These are phyloP conservation scores for Leptobrachium leishanense DNA, from an alignment of 2,113 vertebrate species.

Conservation along the genomic window DNA sequence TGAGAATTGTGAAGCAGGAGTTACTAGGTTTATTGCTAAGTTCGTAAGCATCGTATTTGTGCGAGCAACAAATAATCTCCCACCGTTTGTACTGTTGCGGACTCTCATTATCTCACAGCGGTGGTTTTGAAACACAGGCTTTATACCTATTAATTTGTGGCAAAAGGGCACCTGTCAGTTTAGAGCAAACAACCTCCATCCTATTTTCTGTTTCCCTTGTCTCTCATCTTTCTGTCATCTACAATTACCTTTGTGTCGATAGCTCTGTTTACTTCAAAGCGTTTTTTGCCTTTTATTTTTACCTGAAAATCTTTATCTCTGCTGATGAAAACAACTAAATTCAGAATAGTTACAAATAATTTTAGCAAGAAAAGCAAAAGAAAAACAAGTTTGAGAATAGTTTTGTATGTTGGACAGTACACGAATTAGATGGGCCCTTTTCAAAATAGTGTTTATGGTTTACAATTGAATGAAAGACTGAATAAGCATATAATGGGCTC, in stretches of 20 bases:
- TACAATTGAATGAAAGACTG: too few species aligned
- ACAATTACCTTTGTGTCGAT: neutral
- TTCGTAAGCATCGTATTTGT: constrained; percentile 13
- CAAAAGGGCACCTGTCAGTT: constrained; percentile 39
- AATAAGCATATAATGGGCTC: too few species aligned
- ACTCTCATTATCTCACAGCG: constrained; percentile 43
- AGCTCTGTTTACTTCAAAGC: constrained; percentile 12
- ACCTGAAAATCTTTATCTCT: too few species aligned
- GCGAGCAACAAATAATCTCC: neutral
- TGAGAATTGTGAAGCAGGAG: too few species aligned
- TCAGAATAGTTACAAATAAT: too few species aligned
- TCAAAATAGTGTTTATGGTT: too few species aligned
- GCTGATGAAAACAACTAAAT: too few species aligned
- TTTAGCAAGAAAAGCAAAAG: too few species aligned
- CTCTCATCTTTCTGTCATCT: constrained; percentile 34
- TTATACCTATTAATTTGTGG: constrained; percentile 21
- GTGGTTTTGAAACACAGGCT: constrained; percentile 14
- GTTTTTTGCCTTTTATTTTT: too few species aligned
- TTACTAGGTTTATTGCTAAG: constrained; percentile 15
- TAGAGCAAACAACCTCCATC: constrained; percentile 33
- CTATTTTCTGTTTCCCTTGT: constrained; percentile 15
- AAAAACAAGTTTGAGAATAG: too few species aligned
- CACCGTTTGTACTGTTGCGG: neutral
- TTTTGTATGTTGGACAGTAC: too few species aligned
- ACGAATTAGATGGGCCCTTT: too few species aligned